These are phyloP conservation scores for Corbicula japonica DNA, from an alignment of 2,888 invertebrate genomes.

Conservation along the genomic window DNA sequence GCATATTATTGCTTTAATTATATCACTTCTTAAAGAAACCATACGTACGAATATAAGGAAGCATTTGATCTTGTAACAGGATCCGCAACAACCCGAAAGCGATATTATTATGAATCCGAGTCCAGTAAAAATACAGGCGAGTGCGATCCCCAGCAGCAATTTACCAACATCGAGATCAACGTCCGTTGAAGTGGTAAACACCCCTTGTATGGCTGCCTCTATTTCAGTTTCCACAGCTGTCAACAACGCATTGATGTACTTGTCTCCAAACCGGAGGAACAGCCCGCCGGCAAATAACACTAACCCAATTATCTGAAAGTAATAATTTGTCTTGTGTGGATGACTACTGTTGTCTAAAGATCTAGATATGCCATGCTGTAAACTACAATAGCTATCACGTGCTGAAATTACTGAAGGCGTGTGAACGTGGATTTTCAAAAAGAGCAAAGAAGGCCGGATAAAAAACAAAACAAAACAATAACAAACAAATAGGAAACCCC, in stretches of 20 bases:
- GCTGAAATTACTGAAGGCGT: too few relatives aligned
- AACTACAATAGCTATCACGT: too few relatives aligned
- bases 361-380: too few relatives aligned
- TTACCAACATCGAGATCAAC: constrained; percentile 23
- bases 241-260: constrained; percentile 28
- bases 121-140: constrained; percentile 68
- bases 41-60: constrained; percentile 54
- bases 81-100: constrained; percentile 75
- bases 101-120: too few relatives aligned
- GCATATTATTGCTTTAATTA: too few relatives aligned
- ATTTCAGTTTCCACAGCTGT: constrained; percentile 42
- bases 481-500: too few relatives aligned
- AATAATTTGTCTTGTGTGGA: too few relatives aligned
- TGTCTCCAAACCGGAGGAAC: constrained; percentile 53
- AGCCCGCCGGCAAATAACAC: constrained; percentile 51
- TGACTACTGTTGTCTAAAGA: too few relatives aligned
- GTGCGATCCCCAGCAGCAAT: constrained; percentile 40
- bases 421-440: too few relatives aligned
- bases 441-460: too few relatives aligned
- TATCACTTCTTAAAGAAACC: too few relatives aligned
- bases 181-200: constrained; percentile 22
- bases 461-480: too few relatives aligned
- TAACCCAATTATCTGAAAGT: constrained; percentile 53
- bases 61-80: constrained; percentile 67
- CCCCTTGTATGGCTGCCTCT: constrained; percentile 21